Evolutionary conservation across 2,797 vertebrate genomes (phyloP), one percentile per base, ranked within the genome.

Genomic region (Alcedo atthis): DNA sequence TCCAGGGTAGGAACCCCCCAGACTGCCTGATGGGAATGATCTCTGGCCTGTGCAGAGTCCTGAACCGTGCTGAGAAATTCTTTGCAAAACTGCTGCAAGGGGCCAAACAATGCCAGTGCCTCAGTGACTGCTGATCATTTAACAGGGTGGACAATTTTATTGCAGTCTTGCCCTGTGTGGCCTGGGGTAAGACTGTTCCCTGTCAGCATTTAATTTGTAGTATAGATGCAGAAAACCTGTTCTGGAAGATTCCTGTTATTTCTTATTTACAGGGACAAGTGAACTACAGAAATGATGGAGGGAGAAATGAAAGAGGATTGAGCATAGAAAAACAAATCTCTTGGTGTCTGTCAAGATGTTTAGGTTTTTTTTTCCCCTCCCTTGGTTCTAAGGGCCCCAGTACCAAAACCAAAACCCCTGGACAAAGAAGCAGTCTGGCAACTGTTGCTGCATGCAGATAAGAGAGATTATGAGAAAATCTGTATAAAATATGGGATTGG

Each of bases 381-480:
- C 5, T 13, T 59, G 61, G 17, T 77, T 91, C 62, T 42, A 80
- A 98, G 97, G 87, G 54, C 64, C 33, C 81, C 87, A 35, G 15
- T 15, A 42, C 28, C 85, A 86, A 32, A 80, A 94, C 89, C 96
- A 19, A 97, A 79, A 82, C 93, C 81, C 90, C 94, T 75, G 83
- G 97, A 98, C 5, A 69, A 93, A 7, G 98, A 98, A 26, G 97
- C 98, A 75, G 97, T 99, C 87, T 98, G 98, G 98, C 98, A 99
- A 88, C 83, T 99, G 48, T 87, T 99, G 92, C 71, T 98, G 35
- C 98, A 98, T 1, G 97, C 98, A 12, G 98, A 99, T 48, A 98
- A 93, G 79, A 99, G 96, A 91, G 98, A 99, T 93, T 99, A 99
- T 15, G 98, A 99, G 94, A 88, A 92, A 30, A 98, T 99, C 87